These are phyloP conservation scores for Barnardius zonarius DNA, from an alignment of 2,113 vertebrate genomes.

Conservation along the genomic window DNA sequence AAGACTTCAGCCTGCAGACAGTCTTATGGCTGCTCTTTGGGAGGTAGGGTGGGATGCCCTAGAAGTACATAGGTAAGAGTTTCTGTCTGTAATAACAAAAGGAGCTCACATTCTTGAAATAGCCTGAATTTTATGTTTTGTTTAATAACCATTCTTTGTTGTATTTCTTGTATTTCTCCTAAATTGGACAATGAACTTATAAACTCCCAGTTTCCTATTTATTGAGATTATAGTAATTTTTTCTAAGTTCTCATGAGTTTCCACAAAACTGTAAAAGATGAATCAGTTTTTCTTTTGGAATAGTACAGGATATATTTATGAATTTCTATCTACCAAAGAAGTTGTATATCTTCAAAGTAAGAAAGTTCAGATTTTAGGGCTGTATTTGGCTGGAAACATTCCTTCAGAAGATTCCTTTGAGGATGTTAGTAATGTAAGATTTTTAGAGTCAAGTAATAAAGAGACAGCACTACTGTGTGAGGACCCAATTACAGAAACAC, in stretches of 20 bases:
- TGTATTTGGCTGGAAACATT: neutral
- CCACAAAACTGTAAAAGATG: neutral
- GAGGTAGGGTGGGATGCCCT: neutral
- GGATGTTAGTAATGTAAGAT: neutral
- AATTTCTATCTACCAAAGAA: neutral
- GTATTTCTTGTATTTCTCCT: neutral
- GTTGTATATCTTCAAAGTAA: neutral
- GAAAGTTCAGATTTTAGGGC: neutral
- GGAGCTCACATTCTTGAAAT: neutral
- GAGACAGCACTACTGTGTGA: conserved; percentile 14
- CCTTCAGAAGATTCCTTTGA: neutral
- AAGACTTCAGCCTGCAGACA: neutral
- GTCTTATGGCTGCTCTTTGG: neutral
- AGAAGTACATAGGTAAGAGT: neutral
- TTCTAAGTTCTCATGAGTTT: neutral
- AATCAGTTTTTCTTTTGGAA: neutral
- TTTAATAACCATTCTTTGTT: neutral
- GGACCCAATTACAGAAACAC: conserved; percentile 36
- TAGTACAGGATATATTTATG: neutral
- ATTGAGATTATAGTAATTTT: neutral
- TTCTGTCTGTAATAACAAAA: neutral
- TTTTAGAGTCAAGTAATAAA: conserved; percentile 30
- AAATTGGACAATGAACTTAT: neutral
- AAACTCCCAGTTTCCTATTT: neutral
- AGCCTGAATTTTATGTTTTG: neutral